A percentile compares a stretch with the other conserved stretches of the same genome.
These are phyloP conservation scores for Alcedo atthis DNA, from an alignment of 2,797 vertebrate species.

Conservation along the genomic window DNA sequence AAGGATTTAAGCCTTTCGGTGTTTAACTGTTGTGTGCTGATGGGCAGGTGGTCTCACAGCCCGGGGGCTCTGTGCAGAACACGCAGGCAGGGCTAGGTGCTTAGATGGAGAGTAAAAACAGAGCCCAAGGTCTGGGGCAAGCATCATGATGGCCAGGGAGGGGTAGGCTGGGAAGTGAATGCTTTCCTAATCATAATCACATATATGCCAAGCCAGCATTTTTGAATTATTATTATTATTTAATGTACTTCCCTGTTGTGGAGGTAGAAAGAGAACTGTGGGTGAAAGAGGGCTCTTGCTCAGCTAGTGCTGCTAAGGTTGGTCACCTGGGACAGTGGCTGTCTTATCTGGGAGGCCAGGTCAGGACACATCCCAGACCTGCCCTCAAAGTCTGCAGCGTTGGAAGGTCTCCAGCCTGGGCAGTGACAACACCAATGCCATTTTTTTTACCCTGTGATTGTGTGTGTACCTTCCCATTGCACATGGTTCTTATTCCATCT, in stretches of 20 bases:
- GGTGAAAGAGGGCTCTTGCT: not conserved
- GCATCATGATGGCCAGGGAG: rapidly evolving
- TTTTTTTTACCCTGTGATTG: not conserved
- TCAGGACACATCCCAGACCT: rapidly evolving
- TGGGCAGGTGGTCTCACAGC: not conserved
- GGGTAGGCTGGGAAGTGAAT: not conserved
- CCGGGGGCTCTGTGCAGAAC: rapidly evolving
- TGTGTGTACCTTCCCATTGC: not conserved
- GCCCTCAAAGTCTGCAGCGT: rapidly evolving
- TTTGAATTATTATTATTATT: not conserved
- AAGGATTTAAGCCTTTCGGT: not conserved
- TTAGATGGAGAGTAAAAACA: not conserved
- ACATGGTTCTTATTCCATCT: not conserved
- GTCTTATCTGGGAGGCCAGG: not conserved
- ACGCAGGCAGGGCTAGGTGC: not conserved
- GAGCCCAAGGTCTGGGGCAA: not conserved
- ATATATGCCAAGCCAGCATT: not conserved
- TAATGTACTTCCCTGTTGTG: not conserved
- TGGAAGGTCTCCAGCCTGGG: not conserved
- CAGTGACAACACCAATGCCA: not conserved
- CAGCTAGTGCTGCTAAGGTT: not conserved
- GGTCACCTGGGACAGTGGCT: not conserved
- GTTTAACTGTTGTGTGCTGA: rapidly evolving
- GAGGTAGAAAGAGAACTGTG: no score
- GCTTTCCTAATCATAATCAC: not conserved